These are phyloP conservation scores for Gadopsis bispinosus DNA, from an alignment of 2,797 vertebrate genomes.

Conservation along the genomic window DNA sequence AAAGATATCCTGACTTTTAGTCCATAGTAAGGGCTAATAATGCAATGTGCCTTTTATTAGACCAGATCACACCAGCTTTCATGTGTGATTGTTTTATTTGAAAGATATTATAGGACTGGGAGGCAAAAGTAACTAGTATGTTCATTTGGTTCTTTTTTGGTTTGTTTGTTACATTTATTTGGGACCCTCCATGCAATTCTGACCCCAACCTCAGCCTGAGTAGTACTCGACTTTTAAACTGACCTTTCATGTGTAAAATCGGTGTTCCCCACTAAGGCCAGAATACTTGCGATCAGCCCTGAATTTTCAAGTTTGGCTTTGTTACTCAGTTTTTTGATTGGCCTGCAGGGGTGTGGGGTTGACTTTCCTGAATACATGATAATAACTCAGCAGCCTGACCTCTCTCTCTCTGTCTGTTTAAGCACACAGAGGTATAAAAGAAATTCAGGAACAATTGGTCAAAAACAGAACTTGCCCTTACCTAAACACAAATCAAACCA, in stretches of 20 bases:
- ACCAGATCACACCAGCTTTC: neutral
- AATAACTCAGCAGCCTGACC: neutral
- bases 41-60: neutral
- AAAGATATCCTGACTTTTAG: neutral
- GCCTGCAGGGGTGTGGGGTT: too few species aligned
- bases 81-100: neutral
- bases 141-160: too few species aligned
- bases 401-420: neutral
- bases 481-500: neutral
- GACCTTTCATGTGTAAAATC: neutral
- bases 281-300: too few species aligned
- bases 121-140: too few species aligned
- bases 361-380: too few species aligned
- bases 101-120: neutral
- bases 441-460: neutral
- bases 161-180: too few species aligned
- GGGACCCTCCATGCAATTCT: too few species aligned
- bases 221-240: neutral
- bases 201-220: too few species aligned
- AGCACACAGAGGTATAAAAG: neutral
- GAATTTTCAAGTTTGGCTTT: too few species aligned
- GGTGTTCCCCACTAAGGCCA: too few species aligned
- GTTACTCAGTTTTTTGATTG: too few species aligned
- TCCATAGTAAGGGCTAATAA: neutral
- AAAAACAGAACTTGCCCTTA: neutral